Evolutionary conservation across 1,140 invertebrate species (phyloP), one percentile per base, ranked within the genome.

Genomic region (Drosophila pectinifera): DNA sequence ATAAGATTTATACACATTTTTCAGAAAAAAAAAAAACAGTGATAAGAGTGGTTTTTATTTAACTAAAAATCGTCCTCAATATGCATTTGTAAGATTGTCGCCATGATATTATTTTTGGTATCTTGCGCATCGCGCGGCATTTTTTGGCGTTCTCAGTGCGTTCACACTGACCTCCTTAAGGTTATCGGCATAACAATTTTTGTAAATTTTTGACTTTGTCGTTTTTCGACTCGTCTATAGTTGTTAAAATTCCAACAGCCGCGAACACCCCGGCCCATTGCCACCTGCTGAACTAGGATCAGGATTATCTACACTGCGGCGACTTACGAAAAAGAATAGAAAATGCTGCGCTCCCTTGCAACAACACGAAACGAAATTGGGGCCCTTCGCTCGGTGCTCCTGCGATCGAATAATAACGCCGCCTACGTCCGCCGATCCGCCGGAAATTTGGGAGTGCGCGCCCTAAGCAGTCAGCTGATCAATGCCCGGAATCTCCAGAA

Each of bases 261-360:
- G 43, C 43, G 42, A 26, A 20, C 54, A 28, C 18, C 18, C 34
- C 26, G 61, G 49, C 41, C 18, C n/a, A 41, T 42, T 14, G 13
- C 22, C 58, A 28, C 16, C 58, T 28, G 13, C 39, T 41, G 38
- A 34, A 79, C 18, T 41, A 24, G 22, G 31, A 43, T 22, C 20
- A 67, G 24, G 43, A 41, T 20, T n/a, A 51, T 43, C 6, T 20
- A 64, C 57, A 51, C 28, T 16, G 36, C 38, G 53, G 38, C 42
- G 46, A 67, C 6, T 36, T 54, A 22, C 20, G 24, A 31, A 10
- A 38, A 48, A 79, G 42, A 56, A 88, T 46, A 68, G n/a, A 77
- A 63, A 92, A 95, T 95, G 94, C 93, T 94, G 92, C 94, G 95
- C 93, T 95, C 94, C 83, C 93, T 94, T 90, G 92, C 94, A 85